These are phyloP conservation scores for Zaprionus capensis DNA, from an alignment of 1,140 invertebrate genomes.

Conservation along the genomic window DNA sequence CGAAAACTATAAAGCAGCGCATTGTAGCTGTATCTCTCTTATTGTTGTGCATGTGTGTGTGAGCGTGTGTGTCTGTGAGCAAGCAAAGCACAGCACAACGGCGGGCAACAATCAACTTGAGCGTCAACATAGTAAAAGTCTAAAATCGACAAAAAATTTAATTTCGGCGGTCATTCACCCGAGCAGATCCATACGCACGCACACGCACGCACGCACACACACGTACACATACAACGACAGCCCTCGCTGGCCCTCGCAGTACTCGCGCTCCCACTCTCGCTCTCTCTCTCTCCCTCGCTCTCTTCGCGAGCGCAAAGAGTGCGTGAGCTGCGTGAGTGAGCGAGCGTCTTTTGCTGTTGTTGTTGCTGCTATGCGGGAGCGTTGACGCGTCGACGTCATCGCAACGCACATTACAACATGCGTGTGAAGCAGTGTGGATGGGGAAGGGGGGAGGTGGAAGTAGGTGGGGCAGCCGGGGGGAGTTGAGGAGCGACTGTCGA, in stretches of 20 bases:
- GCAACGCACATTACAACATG: conserved; percentile 52
- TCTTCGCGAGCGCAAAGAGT: conserved; percentile 15
- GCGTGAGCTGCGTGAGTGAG: conserved; percentile 35
- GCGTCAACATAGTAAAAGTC: conserved; percentile 84
- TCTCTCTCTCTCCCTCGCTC: conserved; percentile 1
- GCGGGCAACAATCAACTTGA: conserved; percentile 59
- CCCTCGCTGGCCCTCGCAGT: conserved; percentile 15
- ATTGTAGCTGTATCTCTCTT: conserved; percentile 28
- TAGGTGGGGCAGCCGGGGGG: background rate
- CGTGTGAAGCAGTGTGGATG: conserved; percentile 2
- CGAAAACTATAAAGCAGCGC: conserved; percentile 40
- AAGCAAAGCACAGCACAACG: conserved; percentile 34
- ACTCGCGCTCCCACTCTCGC: conserved; percentile 10
- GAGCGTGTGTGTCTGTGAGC: conserved; percentile 32
- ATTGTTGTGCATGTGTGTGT: background rate
- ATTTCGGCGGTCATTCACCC: conserved; percentile 84
- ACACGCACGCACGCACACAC: conserved; percentile 25
- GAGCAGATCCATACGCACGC: conserved; percentile 57
- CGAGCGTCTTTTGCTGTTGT: conserved; percentile 9
- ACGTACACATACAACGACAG: conserved; percentile 28
- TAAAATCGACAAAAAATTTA: conserved; percentile 84
- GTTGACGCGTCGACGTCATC: conserved; percentile 55
- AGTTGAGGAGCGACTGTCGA: conserved; percentile 24
- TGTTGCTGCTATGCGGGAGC: conserved; percentile 44
- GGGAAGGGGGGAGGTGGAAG: background rate